A percentile compares a stretch with the other conserved stretches of the same genome.
Conservation (phyloP, 2,113 vertebrate genomes). For the Sorex araneus region DNA sequence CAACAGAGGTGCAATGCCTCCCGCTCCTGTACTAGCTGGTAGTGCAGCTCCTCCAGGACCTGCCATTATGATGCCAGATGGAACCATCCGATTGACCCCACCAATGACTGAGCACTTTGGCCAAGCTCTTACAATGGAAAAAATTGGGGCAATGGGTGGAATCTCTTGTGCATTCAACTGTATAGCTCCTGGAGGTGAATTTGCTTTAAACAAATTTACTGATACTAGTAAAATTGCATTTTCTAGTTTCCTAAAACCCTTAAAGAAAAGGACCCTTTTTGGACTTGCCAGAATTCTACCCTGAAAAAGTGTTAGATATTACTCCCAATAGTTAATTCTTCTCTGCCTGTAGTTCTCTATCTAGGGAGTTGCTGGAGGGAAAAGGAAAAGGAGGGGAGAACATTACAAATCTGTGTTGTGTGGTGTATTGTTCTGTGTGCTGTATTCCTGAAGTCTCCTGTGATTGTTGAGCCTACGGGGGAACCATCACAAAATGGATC, state of each 20-base stretch:
- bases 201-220: constrained; percentile 78
- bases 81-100: constrained; percentile 91
- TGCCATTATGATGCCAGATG: constrained; percentile 91
- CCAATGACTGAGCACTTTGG: constrained; percentile 91
- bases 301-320: too few relatives aligned
- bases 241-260: constrained; percentile 77
- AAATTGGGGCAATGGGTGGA: constrained; percentile 89
- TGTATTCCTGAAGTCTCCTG: too few relatives aligned
- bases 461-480: too few relatives aligned
- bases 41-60: constrained; percentile 89
- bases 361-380: too few relatives aligned
- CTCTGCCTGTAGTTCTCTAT: too few relatives aligned
- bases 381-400: too few relatives aligned
- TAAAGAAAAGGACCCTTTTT: constrained; percentile 83
- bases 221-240: constrained; percentile 88
- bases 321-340: too few relatives aligned
- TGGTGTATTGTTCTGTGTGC: too few relatives aligned
- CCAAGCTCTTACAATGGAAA: constrained; percentile 90
- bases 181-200: constrained; percentile 90
- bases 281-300: constrained; percentile 77
- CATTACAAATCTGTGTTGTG: too few relatives aligned
- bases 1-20: constrained; percentile 89
- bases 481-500: too few relatives aligned
- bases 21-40: constrained; percentile 89
- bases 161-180: constrained; percentile 90